These are phyloP conservation scores for Elysia chlorotica DNA, from an alignment of 1,140 invertebrate species.

Conservation along the genomic window DNA sequence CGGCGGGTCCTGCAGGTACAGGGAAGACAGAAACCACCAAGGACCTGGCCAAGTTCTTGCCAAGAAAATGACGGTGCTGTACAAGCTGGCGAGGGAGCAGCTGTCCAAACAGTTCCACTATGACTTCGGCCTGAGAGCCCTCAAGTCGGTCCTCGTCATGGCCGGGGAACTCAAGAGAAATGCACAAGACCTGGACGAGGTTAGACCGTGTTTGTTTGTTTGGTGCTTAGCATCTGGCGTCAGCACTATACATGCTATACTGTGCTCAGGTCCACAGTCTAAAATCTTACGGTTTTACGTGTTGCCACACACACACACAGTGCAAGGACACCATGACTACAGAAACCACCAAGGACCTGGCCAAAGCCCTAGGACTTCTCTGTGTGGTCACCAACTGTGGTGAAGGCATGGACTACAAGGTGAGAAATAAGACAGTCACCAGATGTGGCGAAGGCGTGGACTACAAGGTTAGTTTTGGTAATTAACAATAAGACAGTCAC, in stretches of 20 bases:
- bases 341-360: no score
- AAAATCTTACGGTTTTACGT: no score
- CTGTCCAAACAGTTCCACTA: conserved; percentile 91
- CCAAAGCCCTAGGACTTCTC: conserved; percentile 79
- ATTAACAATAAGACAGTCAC: no score
- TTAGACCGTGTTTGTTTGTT: no score
- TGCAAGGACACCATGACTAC: no score
- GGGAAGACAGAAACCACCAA: conserved; percentile 92
- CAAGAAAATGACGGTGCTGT: conserved; percentile 91
- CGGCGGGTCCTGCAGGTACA: conserved; percentile 70
- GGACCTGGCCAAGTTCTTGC: conserved; percentile 83
- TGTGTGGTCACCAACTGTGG: conserved; percentile 89
- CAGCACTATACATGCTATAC: no score
- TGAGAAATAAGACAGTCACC: not conserved
- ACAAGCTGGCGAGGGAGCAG: conserved; percentile 82
- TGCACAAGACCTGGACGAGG: conserved; percentile 76
- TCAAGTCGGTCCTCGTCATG: conserved; percentile 88
- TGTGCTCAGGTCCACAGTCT: no score
- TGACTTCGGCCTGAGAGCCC: conserved; percentile 85
- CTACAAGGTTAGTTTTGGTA: not conserved
- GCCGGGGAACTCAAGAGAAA: conserved; percentile 82
- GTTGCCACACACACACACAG: no score
- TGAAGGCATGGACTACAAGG: conserved; percentile 82
- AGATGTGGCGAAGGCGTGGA: not conserved
- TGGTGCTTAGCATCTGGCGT: no score